Evolutionary conservation across 2,888 invertebrate genomes (phyloP), one percentile per base, ranked within the genome.

Genomic region (Apodemia duryi): DNA sequence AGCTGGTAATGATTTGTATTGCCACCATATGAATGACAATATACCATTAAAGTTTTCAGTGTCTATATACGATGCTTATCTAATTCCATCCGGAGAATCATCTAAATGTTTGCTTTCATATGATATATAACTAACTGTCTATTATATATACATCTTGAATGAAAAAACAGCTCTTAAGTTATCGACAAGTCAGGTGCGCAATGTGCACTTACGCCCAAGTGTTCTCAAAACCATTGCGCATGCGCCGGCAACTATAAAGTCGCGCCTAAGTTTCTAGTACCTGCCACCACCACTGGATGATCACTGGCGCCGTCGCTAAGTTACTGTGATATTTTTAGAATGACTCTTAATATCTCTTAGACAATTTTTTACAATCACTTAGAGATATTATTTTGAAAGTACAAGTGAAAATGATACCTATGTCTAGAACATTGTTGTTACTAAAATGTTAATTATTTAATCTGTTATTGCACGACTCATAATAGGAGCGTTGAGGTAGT

Each of bases 231-330:
- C 29, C 10, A 29, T 11, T 29, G 32, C 54, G 32, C 54, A 54
- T 54, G 54, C 54, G 54, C 54, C 54, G 54, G 54, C 54, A 29
- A 29, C 54, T 54, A 29, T 54, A 54, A 54, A 54, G 54, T 10
- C 10, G 11, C 54, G 28, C 32, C 29, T 32, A 32, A 29, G 10
- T 54, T 7, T 54, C 29, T 54, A 29, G 54, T 54, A 54, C 54
- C 32, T 28, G 28, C 57, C 6, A 57, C 57, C 57, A 57, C 57
- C 35, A 32, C 3, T 6, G 11, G 57, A 57, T 65, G 32, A 32
- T 65, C 63, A 63, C 65, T 69, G 74, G 74, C 73, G 73, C 73
- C 74, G 68, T 67, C 64, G 32, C 65, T 65, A 66, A 64, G 66
- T 67, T 64, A 63, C 60, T 63, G 49, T 13, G 49, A 63, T 72